A percentile compares a stretch with the other conserved stretches of the same genome.
Conservation (phyloP, 2,888 invertebrate genomes). For the Hypolimnas misippus region DNA sequence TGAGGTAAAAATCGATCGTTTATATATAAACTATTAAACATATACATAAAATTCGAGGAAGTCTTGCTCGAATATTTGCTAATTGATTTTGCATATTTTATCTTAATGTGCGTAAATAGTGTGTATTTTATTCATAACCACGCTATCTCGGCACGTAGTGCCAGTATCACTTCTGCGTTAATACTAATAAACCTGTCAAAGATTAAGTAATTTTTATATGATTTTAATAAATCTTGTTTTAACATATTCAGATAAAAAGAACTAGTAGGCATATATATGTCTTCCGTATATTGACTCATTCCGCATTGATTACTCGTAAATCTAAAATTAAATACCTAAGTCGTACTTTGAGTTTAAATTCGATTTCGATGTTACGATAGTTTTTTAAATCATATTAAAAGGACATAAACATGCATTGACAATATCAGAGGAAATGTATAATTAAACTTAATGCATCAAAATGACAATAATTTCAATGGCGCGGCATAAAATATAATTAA, state of each 20-base stretch:
- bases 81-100: slow-evolving; percentile 44
- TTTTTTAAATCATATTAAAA: no score
- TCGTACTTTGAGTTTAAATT: neutral
- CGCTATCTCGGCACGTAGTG: slow-evolving; percentile 20
- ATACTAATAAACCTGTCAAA: slow-evolving; percentile 65
- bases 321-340: neutral
- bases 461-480: no score
- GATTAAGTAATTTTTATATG: slow-evolving; percentile 63
- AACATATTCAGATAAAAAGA: neutral
- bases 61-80: slow-evolving; percentile 36
- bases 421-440: no score
- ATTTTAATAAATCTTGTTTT: slow-evolving; percentile 43
- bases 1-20: slow-evolving; percentile 25
- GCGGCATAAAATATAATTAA: no score
- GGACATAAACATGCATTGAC: no score
- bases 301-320: neutral
- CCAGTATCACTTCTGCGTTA: slow-evolving; percentile 49
- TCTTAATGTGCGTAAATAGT: slow-evolving; percentile 39
- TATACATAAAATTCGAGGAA: slow-evolving; percentile 36
- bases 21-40: slow-evolving; percentile 41
- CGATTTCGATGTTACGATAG: neutral
- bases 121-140: slow-evolving; percentile 33
- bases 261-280: neutral
- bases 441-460: no score
- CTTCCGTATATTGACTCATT: neutral